Evolutionary conservation across 2,888 invertebrate genomes (phyloP), one percentile per base, ranked within the genome.

Genomic region (Drosophila phalerata): DNA sequence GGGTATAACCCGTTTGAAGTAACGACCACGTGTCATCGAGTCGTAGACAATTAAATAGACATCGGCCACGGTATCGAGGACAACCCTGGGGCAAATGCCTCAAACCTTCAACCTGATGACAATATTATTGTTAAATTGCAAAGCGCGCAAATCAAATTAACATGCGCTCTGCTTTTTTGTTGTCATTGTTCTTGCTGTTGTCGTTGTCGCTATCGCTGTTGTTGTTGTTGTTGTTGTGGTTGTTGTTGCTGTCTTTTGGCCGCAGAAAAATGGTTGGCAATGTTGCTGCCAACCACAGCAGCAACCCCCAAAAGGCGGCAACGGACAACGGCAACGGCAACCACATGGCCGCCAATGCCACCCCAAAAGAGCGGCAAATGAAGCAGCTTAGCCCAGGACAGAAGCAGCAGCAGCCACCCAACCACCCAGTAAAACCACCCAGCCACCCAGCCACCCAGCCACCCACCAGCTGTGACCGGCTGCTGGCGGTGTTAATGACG

Each of bases 401-500:
- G 49, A 22, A 28, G 30, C 40, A 25, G 11, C n/a, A n/a, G n/a
- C n/a, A 17, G 22, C 34, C 37, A 37, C 43, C 40, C 40, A 11
- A 11, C 17, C n/a, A 34, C 43, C 15, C 17, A n/a, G n/a, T n/a
- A n/a, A 52, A 5, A 25, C 58, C 60, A 30, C 17, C 48, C 38
- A 77, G 9, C 63, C 49, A 43, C 19, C 51, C 55, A 69, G 37
- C 45, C 42, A 37, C 58, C 61, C 51, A 64, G 25, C 73, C 77
- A 80, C 79, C 88, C 86, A 88, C 86, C 85, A 86, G 85, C 88
- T 86, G 90, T 83, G 88, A 86, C 85, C 85, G 79, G 75, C 74
- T 85, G 82, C 74, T 85, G 82, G 69, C 83, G 79, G 84, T 81
- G 88, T 91, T 91, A 90, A 91, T 90, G 81, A 90, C 85, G 87